Evolutionary conservation across 2,797 vertebrate genomes (phyloP), one percentile per base, ranked within the genome.

Genomic region (Antennarius maculatus): DNA sequence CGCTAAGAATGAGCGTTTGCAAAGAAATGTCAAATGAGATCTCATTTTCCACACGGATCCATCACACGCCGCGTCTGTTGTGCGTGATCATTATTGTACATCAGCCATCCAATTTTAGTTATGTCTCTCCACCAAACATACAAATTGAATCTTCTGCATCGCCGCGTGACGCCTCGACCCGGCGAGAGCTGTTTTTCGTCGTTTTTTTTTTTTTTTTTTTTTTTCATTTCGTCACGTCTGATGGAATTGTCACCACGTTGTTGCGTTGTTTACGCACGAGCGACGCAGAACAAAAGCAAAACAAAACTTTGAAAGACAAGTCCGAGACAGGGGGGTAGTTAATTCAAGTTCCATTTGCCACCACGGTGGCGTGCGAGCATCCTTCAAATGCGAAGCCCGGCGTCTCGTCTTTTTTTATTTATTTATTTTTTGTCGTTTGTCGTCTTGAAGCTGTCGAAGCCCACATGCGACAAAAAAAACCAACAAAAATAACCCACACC

Each of bases 11-110:
- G 71, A 76, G 73, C 51, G 23, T 64, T 79, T 59, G 56, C 71
- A 63, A 23, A 77, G 69, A 85, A 86, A 87, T 81, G 66, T 74
- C 71, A 65, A 84, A 83, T 77, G 83, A 80, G 76, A 83, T 86
- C 67, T 80, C 48, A 71, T 84, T 85, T 90, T 86, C 72, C 49
- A 45, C 79, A 64, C 72, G 72, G 73, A 77, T 85, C 81, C 64
- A 69, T 88, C 81, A 79, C 61, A 55, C 45, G 64, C 57, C 78
- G 51, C 61, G 62, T 54, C 53, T 31, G 5, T 64, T 63, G 61
- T 23, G 51, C 62, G 54, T 76, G 61, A 82, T 74, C 71, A 64
- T 78, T 76, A 71, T 74, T 74, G 74, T 59, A 74, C 64, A 68
- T 48, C 66, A 69, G 68, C 51, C 61, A 18, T 77, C 81, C 82